These are phyloP conservation scores for Sinocyclocheilus anophthalmus DNA, from an alignment of 2,113 vertebrate genomes.

Conservation along the genomic window DNA sequence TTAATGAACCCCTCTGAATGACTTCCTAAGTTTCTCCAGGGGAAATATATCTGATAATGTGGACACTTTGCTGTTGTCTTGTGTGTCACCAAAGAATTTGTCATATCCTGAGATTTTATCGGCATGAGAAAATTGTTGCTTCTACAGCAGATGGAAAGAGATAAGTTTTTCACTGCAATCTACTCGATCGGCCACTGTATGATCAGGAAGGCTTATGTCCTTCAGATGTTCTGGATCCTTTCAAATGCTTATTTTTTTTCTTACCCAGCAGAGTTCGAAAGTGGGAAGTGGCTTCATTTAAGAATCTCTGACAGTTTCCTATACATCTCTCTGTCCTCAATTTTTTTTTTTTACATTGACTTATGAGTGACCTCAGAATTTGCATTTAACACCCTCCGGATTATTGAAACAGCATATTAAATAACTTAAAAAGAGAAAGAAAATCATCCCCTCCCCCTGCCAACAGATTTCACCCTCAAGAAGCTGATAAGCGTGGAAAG, in stretches of 20 bases:
- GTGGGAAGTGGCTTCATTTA: not conserved
- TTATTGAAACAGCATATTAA: slow-evolving; percentile 15
- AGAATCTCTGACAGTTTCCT: not conserved
- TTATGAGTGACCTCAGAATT: slow-evolving; percentile 38
- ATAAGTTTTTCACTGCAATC: slow-evolving; percentile 14
- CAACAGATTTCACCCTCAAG: slow-evolving; percentile 4
- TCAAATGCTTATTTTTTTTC: not conserved
- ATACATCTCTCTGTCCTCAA: slow-evolving; percentile 2
- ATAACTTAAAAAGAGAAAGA: not conserved
- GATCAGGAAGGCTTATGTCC: not conserved
- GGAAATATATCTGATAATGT: slow-evolving; percentile 37
- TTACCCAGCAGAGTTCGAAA: slow-evolving; percentile 7
- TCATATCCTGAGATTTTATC: slow-evolving; percentile 37
- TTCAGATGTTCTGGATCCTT: slow-evolving; percentile 17
- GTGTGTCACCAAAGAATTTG: slow-evolving; percentile 25
- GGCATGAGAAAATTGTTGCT: not conserved
- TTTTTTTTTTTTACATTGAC: slow-evolving; percentile 40
- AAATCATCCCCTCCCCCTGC: not conserved
- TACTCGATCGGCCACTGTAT: not conserved
- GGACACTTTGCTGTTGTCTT: slow-evolving; percentile 20
- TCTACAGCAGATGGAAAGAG: not conserved
- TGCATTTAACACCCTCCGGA: slow-evolving; percentile 6
- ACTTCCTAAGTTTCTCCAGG: slow-evolving; percentile 32
- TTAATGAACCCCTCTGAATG: slow-evolving; percentile 35
- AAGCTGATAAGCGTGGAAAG: not conserved